A percentile compares a stretch with the other conserved stretches of the same genome.
phyloP scores from a whole-genome alignment of 92 coral and sea anemone genomes.

The Epizoanthus rinbou region DNA sequence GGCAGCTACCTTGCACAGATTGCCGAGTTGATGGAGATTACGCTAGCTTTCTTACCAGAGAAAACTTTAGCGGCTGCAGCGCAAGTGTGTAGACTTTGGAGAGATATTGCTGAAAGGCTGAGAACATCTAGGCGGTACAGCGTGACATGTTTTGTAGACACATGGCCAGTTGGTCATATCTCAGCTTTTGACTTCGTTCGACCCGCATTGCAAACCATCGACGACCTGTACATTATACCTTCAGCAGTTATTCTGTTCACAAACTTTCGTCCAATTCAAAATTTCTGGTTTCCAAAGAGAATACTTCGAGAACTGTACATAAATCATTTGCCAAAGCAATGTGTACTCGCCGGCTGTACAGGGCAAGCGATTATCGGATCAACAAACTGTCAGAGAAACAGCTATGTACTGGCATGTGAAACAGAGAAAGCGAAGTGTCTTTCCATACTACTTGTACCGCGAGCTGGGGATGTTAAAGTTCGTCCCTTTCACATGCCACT shows the following conservation, averaged over 20 bases:
- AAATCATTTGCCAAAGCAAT: conserved; percentile 52
- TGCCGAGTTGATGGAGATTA: conserved; percentile 67
- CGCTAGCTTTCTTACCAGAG: conserved; percentile 68
- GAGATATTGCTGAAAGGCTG: conserved; percentile 59
- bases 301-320: conserved; percentile 37
- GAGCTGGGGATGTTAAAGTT: conserved; percentile 51
- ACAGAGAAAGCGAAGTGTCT: conserved; percentile 36
- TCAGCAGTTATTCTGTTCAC: conserved; percentile 55
- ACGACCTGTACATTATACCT: conserved; percentile 41
- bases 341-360: conserved; percentile 61
- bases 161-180: neutral
- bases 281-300: conserved; percentile 26
- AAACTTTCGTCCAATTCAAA: conserved; percentile 41
- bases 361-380: conserved; percentile 59
- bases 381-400: neutral
- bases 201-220: neutral
- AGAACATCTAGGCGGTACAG: conserved; percentile 62
- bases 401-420: conserved; percentile 25
- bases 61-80: conserved; percentile 64
- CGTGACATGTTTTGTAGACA: conserved; percentile 31
- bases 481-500: conserved; percentile 71
- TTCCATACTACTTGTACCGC: conserved; percentile 69
- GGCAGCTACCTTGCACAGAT: conserved; percentile 2
- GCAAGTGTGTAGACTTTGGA: conserved; percentile 74
- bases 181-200: conserved; percentile 33